A percentile compares a stretch with the other conserved stretches of the same genome.
phyloP scores from a whole-genome alignment of 2,888 invertebrate genomes.

The Acleris emargana region DNA sequence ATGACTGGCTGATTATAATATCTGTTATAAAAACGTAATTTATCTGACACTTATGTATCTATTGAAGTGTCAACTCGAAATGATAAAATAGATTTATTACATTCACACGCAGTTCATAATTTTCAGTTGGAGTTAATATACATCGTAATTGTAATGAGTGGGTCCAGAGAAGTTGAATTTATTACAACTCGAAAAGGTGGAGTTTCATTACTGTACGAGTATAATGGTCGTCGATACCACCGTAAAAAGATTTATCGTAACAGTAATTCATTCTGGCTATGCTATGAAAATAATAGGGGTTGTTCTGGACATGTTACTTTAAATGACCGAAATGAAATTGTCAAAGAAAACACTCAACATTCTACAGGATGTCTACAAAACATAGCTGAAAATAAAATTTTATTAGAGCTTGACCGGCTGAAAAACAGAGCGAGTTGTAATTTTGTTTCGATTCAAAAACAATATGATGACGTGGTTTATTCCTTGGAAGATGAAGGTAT shows the following conservation, averaged over 20 bases:
- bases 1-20: no score
- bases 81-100: no score
- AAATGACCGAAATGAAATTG: not conserved
- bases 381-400: not conserved
- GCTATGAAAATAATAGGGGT: constrained; percentile 1
- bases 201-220: no score
- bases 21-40: no score
- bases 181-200: no score
- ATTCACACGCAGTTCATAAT: no score
- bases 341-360: not conserved
- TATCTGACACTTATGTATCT: no score
- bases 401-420: not conserved
- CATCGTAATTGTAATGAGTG: no score
- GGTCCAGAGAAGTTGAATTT: no score
- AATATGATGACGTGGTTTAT: not conserved
- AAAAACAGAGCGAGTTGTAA: not conserved
- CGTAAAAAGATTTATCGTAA: not conserved
- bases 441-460: not conserved
- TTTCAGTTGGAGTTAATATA: no score
- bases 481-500: not conserved
- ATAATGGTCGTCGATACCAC: no score
- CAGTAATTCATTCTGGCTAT: constrained; percentile 1
- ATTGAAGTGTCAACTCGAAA: no score
- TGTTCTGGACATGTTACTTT: constrained; percentile 1
- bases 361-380: not conserved